These are phyloP conservation scores for Lipophrys pholis DNA, from an alignment of 2,113 vertebrate genomes.

Conservation along the genomic window DNA sequence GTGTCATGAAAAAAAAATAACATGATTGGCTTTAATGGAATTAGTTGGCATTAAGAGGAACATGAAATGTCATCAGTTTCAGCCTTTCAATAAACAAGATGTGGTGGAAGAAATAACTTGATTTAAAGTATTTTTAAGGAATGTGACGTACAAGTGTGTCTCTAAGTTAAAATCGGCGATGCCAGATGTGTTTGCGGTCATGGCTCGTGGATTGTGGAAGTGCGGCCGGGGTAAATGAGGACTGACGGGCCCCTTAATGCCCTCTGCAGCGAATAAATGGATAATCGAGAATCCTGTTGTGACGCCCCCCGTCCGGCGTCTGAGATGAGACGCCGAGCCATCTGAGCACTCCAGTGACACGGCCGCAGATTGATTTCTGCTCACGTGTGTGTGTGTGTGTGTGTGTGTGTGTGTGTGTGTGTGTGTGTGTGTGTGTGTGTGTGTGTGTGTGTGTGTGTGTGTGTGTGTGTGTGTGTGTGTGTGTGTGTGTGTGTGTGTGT, in stretches of 20 bases:
- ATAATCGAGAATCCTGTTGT: conserved; percentile 74
- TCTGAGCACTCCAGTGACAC: conserved; percentile 71
- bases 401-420: conserved; percentile 9
- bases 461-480: conserved; percentile 26
- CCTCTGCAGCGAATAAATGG: conserved; percentile 75
- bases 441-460: conserved; percentile 26
- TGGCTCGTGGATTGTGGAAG: conserved; percentile 31
- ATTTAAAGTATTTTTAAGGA: neutral
- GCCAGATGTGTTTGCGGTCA: conserved; percentile 44
- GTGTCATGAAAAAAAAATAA: too few species aligned
- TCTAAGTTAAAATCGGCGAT: conserved; percentile 20
- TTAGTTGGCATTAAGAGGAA: neutral
- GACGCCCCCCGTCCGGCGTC: conserved; percentile 52
- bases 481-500: conserved; percentile 23
- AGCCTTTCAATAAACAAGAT: neutral
- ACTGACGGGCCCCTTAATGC: conserved; percentile 74
- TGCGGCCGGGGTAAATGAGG: conserved; percentile 64
- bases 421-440: conserved; percentile 15
- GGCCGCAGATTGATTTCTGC: conserved; percentile 70
- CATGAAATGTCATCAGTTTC: neutral
- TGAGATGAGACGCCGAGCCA: conserved; percentile 68
- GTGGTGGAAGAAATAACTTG: conserved; percentile 2
- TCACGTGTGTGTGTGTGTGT: conserved; percentile 34
- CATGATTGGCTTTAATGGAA: neutral
- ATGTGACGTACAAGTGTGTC: neutral